A percentile compares a stretch with the other conserved stretches of the same genome.
Evolutionary conservation across 2,113 vertebrate genomes (phyloP).

Genomic region (Merops nubicus): DNA sequence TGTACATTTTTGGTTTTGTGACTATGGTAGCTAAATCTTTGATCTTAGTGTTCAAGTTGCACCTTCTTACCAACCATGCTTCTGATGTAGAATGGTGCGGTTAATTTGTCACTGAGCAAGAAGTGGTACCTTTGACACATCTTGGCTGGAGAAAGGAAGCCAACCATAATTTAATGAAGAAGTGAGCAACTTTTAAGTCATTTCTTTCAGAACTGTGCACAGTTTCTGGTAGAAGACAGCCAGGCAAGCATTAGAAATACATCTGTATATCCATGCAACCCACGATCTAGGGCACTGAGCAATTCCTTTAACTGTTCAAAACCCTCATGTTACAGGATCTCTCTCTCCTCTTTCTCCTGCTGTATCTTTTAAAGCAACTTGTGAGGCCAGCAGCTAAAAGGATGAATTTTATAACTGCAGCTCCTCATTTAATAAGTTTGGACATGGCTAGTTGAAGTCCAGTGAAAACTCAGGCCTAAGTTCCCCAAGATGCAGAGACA

Average conservation of each 20-base stretch:
- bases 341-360: not conserved
- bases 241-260: not conserved
- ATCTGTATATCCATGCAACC: not conserved
- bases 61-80: not conserved
- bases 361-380: not conserved
- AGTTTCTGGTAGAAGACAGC: not conserved
- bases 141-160: not conserved
- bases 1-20: not conserved
- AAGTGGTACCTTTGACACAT: not conserved
- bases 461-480: not conserved
- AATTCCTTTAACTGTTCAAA: not conserved
- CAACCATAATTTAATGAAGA: not conserved
- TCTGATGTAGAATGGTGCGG: accelerated
- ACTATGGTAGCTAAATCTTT: not conserved
- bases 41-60: not conserved
- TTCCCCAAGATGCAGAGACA: accelerated
- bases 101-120: not conserved
- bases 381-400: not conserved
- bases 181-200: not conserved
- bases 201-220: not conserved
- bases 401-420: not conserved
- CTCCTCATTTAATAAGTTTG: not conserved
- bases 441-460: not conserved
- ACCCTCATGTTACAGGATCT: not conserved
- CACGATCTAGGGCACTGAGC: not conserved